These are phyloP conservation scores for Coelinius sp. DNA, from an alignment of 2,888 invertebrate species.

Conservation along the genomic window DNA sequence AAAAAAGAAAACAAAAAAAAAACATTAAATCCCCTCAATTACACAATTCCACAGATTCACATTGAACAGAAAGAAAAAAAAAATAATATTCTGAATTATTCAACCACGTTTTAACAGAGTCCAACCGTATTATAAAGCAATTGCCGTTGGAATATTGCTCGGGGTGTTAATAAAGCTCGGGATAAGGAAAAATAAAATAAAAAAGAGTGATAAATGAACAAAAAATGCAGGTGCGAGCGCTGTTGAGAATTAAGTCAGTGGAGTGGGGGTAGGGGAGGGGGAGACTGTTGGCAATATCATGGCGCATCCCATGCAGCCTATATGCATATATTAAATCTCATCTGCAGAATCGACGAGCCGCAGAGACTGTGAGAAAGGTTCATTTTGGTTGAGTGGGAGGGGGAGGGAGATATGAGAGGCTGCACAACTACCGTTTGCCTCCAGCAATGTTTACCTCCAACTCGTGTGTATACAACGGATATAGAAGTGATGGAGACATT, in stretches of 20 bases:
- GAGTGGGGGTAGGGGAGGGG: background rate
- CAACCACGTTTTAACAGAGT: background rate
- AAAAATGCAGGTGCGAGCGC: background rate
- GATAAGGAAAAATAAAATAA: background rate
- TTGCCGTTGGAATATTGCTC: slow-evolving; percentile 1
- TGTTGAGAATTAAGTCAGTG: background rate
- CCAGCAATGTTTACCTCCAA: slow-evolving; percentile 4
- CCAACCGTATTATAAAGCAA: slow-evolving; percentile 10
- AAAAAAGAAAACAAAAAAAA: too few species aligned
- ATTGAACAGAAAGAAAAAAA: background rate
- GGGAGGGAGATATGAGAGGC: background rate
- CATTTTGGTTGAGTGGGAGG: background rate
- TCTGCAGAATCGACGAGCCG: slow-evolving; percentile 20
- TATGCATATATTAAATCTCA: slow-evolving; percentile 37
- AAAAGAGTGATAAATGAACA: background rate
- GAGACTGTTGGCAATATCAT: slow-evolving; percentile 21
- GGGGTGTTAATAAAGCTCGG: slow-evolving; percentile 20
- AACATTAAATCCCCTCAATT: background rate
- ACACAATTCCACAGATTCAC: background rate
- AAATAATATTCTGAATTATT: background rate
- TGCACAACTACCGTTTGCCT: slow-evolving; percentile 1
- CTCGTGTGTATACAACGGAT: background rate
- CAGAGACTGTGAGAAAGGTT: background rate
- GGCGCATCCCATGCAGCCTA: slow-evolving; percentile 22
- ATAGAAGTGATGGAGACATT: background rate